Evolutionary conservation across 2,888 invertebrate genomes (phyloP), one percentile per base, ranked within the genome.

Genomic region (Andrena haemorrhoa): DNA sequence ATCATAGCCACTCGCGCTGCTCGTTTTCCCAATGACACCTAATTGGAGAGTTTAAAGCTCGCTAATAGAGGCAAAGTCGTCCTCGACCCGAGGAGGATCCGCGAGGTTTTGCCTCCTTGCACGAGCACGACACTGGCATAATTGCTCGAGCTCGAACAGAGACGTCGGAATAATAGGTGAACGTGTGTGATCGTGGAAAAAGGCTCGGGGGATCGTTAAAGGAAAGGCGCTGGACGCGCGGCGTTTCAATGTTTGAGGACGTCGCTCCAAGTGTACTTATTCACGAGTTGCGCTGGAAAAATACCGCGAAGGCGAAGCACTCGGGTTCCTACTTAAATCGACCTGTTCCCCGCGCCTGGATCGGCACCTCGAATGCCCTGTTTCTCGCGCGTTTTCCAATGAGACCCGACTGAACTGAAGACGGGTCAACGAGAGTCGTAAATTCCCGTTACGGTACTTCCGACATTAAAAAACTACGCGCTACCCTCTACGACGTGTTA

Each of bases 241-340:
- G 69, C 10, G 64, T 33, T 83, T 85, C 86, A 83, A 86, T 83
- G 74, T 86, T 79, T 66, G 70, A 79, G 71, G 73, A 78, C 68
- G 61, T 80, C 73, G 69, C 78, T 80, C 51, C 66, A 68, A 74
- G 63, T 70, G 58, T 76, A 53, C 23, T 68, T 65, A 69, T 85
- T 79, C 73, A 83, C 65, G 23, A 41, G 70, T 51, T 23, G 7
- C 66, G 60, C 64, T 75, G 73, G 72, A 74, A 66, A 80, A 75
- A 64, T 81, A 80, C 64, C 53, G 75, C 16, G 60, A 68, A 70
- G 61, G 33, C 69, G 71, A 65, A 20, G 74, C 64, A 72, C 76
- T 74, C 76, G 78, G 33, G 26, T 82, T 75, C 79, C 69, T 71
- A 72, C 79, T 83, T 83, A 78, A 80, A 82, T 80, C 82, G 75